phyloP scores from a whole-genome alignment of 1,140 invertebrate species.

The Sogatella furcifera region DNA sequence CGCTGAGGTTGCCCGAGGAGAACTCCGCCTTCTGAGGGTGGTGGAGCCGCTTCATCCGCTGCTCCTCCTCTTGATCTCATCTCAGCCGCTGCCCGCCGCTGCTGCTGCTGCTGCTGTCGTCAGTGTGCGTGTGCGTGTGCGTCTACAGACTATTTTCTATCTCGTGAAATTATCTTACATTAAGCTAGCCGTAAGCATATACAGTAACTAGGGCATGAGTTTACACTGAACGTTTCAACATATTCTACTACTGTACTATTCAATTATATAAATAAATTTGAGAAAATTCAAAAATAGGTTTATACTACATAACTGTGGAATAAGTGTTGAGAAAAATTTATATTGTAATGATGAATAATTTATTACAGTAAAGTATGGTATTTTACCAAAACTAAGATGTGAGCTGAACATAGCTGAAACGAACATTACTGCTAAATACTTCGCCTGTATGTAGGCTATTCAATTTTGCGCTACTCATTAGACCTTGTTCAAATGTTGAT shows the following conservation, averaged over 20 bases:
- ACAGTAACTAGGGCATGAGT: constrained; percentile 10
- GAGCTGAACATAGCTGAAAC: too few species aligned
- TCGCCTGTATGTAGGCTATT: constrained; percentile 12
- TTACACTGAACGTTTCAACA: constrained; percentile 7
- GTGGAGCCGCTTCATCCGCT: not conserved
- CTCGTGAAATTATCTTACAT: not conserved
- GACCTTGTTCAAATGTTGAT: not conserved
- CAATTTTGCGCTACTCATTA: not conserved
- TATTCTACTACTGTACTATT: not conserved
- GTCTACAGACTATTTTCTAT: not conserved
- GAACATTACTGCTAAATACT: not conserved
- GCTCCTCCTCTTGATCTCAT: not conserved
- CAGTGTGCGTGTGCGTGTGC: not conserved
- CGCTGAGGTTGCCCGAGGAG: constrained; percentile 3
- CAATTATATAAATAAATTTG: constrained; percentile 8
- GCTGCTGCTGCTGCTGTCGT: not conserved
- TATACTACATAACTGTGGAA: constrained; percentile 5
- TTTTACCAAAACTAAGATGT: constrained; percentile 15
- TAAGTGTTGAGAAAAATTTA: constrained; percentile 6
- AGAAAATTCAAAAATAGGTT: constrained; percentile 10
- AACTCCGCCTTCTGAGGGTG: constrained; percentile 17
- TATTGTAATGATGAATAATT: constrained; percentile 20
- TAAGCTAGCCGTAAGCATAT: not conserved
- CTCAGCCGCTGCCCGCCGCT: not conserved
- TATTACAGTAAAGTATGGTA: constrained; percentile 22